Percentiles rank a stretch among this genome's conserved stretches.
phyloP scores from a whole-genome alignment of 2,113 vertebrate species.

The Hypocryptadius cinnamomeus region DNA sequence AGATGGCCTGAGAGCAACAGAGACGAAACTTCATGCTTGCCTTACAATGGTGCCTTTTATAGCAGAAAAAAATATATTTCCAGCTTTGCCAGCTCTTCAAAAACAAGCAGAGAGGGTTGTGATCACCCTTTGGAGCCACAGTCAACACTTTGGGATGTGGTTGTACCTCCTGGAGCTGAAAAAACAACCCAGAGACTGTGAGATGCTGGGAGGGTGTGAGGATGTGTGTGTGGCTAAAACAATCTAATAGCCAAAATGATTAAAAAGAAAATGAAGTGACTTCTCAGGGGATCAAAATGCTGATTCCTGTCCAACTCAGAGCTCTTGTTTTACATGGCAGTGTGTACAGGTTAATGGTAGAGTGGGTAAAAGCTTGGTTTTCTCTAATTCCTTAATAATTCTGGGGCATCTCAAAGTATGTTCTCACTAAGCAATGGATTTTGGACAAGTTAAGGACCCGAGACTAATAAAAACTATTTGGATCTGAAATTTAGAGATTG shows the following conservation, averaged over 20 bases:
- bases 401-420: not conserved
- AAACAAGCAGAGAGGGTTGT: not conserved
- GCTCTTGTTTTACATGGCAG: not conserved
- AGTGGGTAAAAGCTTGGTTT: not conserved
- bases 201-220: not conserved
- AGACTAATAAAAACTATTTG: not conserved
- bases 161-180: not conserved
- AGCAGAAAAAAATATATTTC: not conserved
- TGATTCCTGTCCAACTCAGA: not conserved
- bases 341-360: not conserved
- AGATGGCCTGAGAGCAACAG: fast-evolving
- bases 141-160: not conserved
- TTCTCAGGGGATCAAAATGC: not conserved
- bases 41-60: not conserved
- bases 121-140: not conserved
- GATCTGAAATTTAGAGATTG: not conserved
- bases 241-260: not conserved
- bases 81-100: not conserved
- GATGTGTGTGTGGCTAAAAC: not conserved
- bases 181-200: not conserved
- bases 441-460: not conserved
- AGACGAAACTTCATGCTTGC: not conserved
- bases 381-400: not conserved
- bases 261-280: not conserved
- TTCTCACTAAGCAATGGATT: not conserved